These are phyloP conservation scores for Cyprinella venusta DNA, from an alignment of 2,797 vertebrate species.

Conservation along the genomic window DNA sequence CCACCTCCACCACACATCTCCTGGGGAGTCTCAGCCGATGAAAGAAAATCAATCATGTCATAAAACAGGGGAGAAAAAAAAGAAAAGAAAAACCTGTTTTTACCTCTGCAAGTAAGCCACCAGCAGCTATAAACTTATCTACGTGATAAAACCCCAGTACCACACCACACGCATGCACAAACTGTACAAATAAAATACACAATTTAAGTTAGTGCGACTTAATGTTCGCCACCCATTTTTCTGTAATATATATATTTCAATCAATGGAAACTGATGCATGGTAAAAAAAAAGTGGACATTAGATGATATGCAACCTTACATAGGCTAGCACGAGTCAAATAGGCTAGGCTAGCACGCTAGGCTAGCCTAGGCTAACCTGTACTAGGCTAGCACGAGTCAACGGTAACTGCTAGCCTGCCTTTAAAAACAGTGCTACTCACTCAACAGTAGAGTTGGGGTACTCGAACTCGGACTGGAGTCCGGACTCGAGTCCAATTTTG, in stretches of 20 bases:
- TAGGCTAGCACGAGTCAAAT: no score
- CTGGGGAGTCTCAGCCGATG: conserved; percentile 55
- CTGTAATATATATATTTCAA: background rate
- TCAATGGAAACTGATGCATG: background rate
- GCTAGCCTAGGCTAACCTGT: no score
- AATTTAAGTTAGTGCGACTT: conserved; percentile 2
- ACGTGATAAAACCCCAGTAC: conserved; percentile 26
- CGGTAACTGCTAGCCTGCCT: no score
- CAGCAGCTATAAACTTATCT: conserved; percentile 34
- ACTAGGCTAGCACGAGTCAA: no score
- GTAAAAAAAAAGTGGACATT: background rate
- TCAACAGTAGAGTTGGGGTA: no score
- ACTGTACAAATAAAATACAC: background rate
- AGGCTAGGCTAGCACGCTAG: no score
- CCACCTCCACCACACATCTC: conserved; percentile 44
- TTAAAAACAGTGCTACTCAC: no score
- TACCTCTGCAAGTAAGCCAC: conserved; percentile 36
- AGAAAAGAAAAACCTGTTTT: conserved; percentile 36
- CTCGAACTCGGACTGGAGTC: no score
- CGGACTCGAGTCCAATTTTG: no score
- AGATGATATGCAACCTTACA: no score
- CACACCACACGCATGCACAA: conserved; percentile 4
- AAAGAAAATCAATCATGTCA: conserved; percentile 69
- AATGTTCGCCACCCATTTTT: background rate
- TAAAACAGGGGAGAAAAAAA: conserved; percentile 58